phyloP scores from a whole-genome alignment of 2,113 vertebrate species.

The Conger conger region DNA sequence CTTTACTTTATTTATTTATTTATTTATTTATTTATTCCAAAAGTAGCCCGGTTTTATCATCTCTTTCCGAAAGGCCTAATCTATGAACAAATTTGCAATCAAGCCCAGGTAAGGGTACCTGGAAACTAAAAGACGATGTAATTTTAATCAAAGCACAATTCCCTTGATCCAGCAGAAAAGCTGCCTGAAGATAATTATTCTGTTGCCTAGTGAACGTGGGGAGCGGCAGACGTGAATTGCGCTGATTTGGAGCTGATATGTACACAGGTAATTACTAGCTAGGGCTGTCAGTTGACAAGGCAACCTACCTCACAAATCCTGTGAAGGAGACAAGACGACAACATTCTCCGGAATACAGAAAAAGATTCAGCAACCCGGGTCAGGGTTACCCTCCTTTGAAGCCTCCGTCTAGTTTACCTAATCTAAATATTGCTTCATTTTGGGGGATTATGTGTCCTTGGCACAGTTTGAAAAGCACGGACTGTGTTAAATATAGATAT shows the following conservation, averaged over 20 bases:
- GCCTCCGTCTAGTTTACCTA: neutral
- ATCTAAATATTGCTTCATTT: neutral
- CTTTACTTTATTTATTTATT: neutral
- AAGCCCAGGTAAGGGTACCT: slow-evolving; percentile 11
- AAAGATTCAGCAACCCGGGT: neutral
- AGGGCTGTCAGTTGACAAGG: neutral
- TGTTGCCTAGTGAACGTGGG: neutral
- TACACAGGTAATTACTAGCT: neutral
- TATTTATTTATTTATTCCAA: neutral
- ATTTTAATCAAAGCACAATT: slow-evolving; percentile 42
- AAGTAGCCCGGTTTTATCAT: neutral
- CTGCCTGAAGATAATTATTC: slow-evolving; percentile 2
- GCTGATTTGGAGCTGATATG: slow-evolving; percentile 16
- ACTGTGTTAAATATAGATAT: neutral
- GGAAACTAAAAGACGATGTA: slow-evolving; percentile 28
- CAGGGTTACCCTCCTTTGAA: neutral
- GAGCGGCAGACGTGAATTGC: neutral
- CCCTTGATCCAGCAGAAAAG: slow-evolving; percentile 29
- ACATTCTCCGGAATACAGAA: neutral
- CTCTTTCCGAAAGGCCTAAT: slow-evolving; percentile 14
- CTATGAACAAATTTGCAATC: slow-evolving; percentile 36
- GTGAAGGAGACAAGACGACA: neutral
- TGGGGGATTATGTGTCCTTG: neutral
- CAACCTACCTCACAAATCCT: neutral
- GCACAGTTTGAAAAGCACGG: neutral